phyloP scores from a whole-genome alignment of 2,888 invertebrate species.

The Idaea straminata region DNA sequence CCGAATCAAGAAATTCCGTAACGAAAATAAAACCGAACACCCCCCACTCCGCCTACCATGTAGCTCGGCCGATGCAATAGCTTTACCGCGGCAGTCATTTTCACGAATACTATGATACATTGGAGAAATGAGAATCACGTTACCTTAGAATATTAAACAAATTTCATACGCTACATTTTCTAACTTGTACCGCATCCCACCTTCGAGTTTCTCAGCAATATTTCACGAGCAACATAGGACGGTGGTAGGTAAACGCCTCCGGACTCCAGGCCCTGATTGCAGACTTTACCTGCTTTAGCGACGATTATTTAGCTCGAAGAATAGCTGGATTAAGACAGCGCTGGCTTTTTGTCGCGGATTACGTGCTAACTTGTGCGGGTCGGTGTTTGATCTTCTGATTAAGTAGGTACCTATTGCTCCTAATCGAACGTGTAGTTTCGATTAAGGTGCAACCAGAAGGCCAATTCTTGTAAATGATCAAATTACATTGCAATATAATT shows the following conservation, averaged over 20 bases:
- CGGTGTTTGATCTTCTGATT: background rate
- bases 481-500: no score
- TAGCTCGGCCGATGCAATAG: no score
- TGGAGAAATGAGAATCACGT: no score
- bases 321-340: slow-evolving; percentile 46
- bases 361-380: background rate
- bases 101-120: no score
- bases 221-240: slow-evolving; percentile 44
- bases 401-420: background rate
- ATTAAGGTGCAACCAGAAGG: no score
- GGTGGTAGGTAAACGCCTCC: slow-evolving; percentile 35
- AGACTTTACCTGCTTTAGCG: slow-evolving; percentile 38
- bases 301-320: slow-evolving; percentile 52
- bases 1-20: no score
- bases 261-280: slow-evolving; percentile 44
- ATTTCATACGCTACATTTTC: slow-evolving; percentile 6
- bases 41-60: no score
- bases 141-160: background rate
- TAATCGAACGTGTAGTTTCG: background rate
- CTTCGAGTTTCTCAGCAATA: slow-evolving; percentile 35
- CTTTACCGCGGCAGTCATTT: no score
- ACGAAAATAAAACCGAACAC: no score
- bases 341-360: slow-evolving; percentile 4
- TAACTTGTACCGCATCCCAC: slow-evolving; percentile 17
- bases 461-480: no score